Evolutionary conservation across 2,113 vertebrate genomes (phyloP).

Genomic region (Lampris megalopsis): DNA sequence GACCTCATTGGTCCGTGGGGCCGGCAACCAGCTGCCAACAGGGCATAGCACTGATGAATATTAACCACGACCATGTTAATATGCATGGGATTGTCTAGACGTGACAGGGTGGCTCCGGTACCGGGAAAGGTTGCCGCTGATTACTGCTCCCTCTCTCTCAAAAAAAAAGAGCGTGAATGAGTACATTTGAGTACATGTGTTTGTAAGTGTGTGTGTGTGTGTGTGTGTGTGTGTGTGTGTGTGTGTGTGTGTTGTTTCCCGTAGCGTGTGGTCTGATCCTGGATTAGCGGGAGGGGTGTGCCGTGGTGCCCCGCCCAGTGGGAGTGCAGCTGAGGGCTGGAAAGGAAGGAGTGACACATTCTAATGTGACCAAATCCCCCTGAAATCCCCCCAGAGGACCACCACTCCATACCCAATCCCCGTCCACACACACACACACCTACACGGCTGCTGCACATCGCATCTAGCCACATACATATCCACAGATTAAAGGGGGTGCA

Average conservation of each 20-base stretch:
- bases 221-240: not conserved
- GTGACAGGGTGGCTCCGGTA: constrained; percentile 62
- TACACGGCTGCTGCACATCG: not conserved
- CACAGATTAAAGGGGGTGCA: not conserved
- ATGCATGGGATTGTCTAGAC: constrained; percentile 66
- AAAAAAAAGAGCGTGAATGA: not conserved
- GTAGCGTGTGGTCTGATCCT: constrained; percentile 71
- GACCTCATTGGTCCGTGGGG: constrained; percentile 71
- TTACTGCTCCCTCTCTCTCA: constrained; percentile 39
- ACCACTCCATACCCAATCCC: constrained; percentile 11
- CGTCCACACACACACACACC: constrained; percentile 20
- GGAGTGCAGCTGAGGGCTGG: constrained; percentile 55
- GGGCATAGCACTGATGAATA: constrained; percentile 75
- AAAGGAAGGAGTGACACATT: constrained; percentile 61
- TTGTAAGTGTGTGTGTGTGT: constrained; percentile 49
- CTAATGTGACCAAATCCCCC: constrained; percentile 76
- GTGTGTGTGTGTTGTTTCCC: constrained; percentile 40
- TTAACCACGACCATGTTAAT: constrained; percentile 74
- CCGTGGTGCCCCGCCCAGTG: constrained; percentile 52
- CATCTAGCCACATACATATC: not conserved
- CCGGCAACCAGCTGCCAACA: constrained; percentile 74
- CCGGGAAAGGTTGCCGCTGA: constrained; percentile 66
- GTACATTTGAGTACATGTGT: not conserved
- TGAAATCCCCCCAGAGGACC: constrained; percentile 66
- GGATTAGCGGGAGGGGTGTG: constrained; percentile 68